phyloP scores from a whole-genome alignment of 2,113 vertebrate species.

The Epinephelus moara region DNA sequence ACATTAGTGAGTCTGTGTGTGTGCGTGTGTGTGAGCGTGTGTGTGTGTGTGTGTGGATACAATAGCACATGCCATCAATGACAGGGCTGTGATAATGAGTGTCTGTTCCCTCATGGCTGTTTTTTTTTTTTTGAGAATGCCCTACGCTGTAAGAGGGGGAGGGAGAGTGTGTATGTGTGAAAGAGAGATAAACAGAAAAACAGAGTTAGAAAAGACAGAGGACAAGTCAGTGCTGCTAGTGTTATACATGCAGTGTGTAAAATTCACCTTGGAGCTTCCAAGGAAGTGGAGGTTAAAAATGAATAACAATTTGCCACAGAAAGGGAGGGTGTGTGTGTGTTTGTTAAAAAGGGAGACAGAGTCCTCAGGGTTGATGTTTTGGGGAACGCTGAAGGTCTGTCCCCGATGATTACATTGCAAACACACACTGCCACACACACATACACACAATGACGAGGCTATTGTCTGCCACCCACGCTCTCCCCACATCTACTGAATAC shows the following conservation, averaged over 20 bases:
- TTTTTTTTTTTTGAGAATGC: slow-evolving; percentile 15
- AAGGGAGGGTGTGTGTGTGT: slow-evolving; percentile 10
- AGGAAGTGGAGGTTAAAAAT: slow-evolving; percentile 90
- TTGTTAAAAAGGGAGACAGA: slow-evolving; percentile 27
- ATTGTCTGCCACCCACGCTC: slow-evolving; percentile 91
- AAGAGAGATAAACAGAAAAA: slow-evolving; percentile 46
- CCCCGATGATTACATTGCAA: slow-evolving; percentile 70
- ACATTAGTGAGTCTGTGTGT: slow-evolving; percentile 34
- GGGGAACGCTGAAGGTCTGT: slow-evolving; percentile 64
- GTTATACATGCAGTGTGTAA: slow-evolving; percentile 85
- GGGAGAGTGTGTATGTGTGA: slow-evolving; percentile 20
- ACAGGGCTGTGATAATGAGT: slow-evolving; percentile 83
- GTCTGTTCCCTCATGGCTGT: slow-evolving; percentile 67
- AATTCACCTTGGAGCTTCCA: slow-evolving; percentile 77
- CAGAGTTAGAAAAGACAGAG: slow-evolving; percentile 29
- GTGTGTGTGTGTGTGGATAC: slow-evolving; percentile 32
- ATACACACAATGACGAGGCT: slow-evolving; percentile 85
- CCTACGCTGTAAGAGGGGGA: slow-evolving; percentile 39
- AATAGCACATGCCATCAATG: slow-evolving; percentile 79
- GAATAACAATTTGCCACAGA: slow-evolving; percentile 89
- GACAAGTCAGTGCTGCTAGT: slow-evolving; percentile 54
- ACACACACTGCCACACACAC: slow-evolving; percentile 69
- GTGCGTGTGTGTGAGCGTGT: slow-evolving; percentile 35
- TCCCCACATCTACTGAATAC: slow-evolving; percentile 87
- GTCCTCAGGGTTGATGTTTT: slow-evolving; percentile 57